phyloP scores from a whole-genome alignment of 2,888 invertebrate genomes.

The Clistopyga incitator region DNA sequence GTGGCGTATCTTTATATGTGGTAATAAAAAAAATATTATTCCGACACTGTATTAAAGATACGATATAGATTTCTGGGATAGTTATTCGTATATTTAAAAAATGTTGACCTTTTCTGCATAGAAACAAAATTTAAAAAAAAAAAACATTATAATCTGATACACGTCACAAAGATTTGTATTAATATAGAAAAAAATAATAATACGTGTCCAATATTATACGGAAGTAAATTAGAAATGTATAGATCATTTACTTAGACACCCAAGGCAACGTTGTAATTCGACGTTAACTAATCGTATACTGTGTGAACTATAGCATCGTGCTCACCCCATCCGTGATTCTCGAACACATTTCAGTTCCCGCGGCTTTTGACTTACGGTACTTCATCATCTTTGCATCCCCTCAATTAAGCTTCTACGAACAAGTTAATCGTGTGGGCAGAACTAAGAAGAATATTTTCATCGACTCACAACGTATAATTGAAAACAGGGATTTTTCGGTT shows the following conservation, averaged over 20 bases:
- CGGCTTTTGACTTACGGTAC: not conserved
- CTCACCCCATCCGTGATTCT: slow-evolving; percentile 17
- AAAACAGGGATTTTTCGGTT: too few relatives aligned
- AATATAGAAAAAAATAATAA: too few relatives aligned
- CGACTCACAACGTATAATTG: too few relatives aligned
- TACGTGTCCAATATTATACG: too few relatives aligned
- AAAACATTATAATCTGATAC: too few relatives aligned
- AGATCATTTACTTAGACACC: not conserved
- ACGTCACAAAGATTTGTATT: too few relatives aligned
- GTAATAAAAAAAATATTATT: not conserved
- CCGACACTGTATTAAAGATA: too few relatives aligned
- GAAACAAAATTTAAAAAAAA: too few relatives aligned
- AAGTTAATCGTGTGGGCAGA: slow-evolving; percentile 8
- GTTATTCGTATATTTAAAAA: too few relatives aligned
- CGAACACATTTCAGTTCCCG: slow-evolving; percentile 2
- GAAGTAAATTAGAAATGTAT: too few relatives aligned
- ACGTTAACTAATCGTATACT: not conserved
- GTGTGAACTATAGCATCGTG: not conserved
- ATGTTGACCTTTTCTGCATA: too few relatives aligned
- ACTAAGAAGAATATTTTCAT: slow-evolving; percentile 1
- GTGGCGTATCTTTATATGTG: not conserved
- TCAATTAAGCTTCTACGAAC: not conserved
- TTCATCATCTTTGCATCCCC: slow-evolving; percentile 1
- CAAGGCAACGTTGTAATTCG: not conserved
- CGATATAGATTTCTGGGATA: too few relatives aligned